A percentile compares a stretch with the other conserved stretches of the same genome.
Conservation (phyloP, 2,888 invertebrate genomes). For the Agrilus biguttatus region DNA sequence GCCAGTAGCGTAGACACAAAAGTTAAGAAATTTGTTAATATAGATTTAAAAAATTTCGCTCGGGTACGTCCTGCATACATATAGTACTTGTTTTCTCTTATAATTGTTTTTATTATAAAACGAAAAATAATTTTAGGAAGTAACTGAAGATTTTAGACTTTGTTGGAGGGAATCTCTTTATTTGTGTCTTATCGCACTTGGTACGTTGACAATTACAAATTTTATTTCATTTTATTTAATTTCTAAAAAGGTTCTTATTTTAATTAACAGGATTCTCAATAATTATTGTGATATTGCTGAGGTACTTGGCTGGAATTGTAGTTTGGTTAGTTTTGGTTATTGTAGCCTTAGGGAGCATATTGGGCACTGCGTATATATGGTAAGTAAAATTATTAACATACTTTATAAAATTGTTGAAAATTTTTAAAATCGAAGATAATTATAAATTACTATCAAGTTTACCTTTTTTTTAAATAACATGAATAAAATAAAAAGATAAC, state of each 20-base stretch:
- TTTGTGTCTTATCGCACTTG: conserved; percentile 42
- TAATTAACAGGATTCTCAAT: conserved; percentile 37
- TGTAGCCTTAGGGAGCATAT: conserved; percentile 35
- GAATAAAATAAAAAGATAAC: too few relatives aligned
- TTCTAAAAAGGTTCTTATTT: conserved; percentile 4
- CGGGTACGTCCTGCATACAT: conserved; percentile 22
- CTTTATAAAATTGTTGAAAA: too few relatives aligned
- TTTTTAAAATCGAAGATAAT: too few relatives aligned
- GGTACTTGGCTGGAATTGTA: conserved; percentile 42
- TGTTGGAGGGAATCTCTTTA: conserved; percentile 45
- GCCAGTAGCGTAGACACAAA: conserved; percentile 27
- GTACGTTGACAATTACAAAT: conserved; percentile 25
- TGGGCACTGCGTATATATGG: conserved; percentile 46
- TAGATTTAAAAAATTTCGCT: conserved; percentile 37
- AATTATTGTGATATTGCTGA: conserved; percentile 37
- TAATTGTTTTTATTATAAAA: conserved; percentile 3
- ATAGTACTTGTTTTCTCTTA: conserved; percentile 1
- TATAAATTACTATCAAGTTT: too few relatives aligned
- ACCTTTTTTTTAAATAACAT: too few relatives aligned
- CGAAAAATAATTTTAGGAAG: conserved; percentile 33
- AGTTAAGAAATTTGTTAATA: conserved; percentile 28
- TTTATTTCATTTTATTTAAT: neutral
- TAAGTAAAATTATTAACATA: conserved; percentile 22
- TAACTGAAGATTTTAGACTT: conserved; percentile 41
- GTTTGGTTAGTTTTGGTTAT: conserved; percentile 47